Conservation (phyloP, 2,113 vertebrate genomes). For the Catharus fuscescens region DNA sequence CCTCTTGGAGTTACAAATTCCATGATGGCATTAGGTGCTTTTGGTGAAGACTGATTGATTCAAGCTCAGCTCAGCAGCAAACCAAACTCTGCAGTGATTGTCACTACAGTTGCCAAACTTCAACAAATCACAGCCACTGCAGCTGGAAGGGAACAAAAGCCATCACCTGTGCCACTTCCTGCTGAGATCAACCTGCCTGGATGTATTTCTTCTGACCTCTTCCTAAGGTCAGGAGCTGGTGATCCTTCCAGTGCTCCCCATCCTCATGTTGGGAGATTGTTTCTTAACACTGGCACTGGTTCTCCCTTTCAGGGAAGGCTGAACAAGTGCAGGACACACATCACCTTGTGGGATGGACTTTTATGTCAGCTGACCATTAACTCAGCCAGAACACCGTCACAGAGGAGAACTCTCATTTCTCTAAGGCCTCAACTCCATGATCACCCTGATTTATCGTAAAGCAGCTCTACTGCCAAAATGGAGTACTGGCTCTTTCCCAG, state of each 20-base stretch:
- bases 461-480: neutral
- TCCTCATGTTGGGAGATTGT: fast-evolving
- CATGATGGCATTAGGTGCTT: neutral
- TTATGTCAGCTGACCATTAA: neutral
- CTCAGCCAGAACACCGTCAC: neutral
- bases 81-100: neutral
- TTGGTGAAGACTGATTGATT: neutral
- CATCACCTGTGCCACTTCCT: neutral
- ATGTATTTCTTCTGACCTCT: neutral
- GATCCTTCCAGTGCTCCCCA: neutral
- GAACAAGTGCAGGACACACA: neutral
- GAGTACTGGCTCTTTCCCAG: neutral
- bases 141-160: neutral
- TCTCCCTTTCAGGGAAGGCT: neutral
- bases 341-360: neutral
- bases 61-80: neutral
- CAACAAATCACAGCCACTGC: neutral
- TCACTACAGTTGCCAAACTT: neutral
- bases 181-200: neutral
- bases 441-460: neutral
- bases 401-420: neutral
- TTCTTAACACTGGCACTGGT: neutral
- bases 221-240: neutral
- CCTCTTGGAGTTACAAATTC: neutral
- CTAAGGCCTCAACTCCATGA: neutral